phyloP scores from a whole-genome alignment of 2,797 vertebrate genomes.

The Odontamblyopus rebecca region DNA sequence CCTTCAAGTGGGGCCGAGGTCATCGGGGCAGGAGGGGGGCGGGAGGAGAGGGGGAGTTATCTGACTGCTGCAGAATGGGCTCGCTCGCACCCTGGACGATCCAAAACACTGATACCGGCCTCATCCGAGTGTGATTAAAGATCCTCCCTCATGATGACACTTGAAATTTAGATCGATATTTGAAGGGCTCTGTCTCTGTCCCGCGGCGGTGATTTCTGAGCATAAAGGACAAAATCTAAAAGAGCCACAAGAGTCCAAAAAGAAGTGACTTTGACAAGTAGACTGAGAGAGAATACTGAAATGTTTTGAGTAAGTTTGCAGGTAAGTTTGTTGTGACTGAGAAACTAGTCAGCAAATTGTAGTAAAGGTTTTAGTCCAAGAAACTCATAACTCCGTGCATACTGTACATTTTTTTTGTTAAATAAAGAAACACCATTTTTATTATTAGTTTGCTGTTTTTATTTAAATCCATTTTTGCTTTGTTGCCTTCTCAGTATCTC shows the following conservation, averaged over 20 bases:
- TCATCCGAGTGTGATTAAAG: constrained; percentile 63
- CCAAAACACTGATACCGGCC: constrained; percentile 64
- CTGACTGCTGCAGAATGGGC: constrained; percentile 72
- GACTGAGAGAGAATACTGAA: background rate
- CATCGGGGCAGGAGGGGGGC: constrained; percentile 68
- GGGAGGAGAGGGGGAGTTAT: constrained; percentile 76
- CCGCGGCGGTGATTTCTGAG: constrained; percentile 69
- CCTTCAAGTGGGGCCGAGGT: constrained; percentile 84
- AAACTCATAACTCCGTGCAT: too few species aligned
- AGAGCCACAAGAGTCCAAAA: constrained; percentile 40
- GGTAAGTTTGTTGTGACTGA: background rate
- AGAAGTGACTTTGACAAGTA: constrained; percentile 51
- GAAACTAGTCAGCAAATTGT: background rate
- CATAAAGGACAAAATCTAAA: constrained; percentile 40
- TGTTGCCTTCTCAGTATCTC: constrained; percentile 10
- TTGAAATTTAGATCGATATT: constrained; percentile 74
- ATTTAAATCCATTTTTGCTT: background rate
- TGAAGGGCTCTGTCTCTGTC: constrained; percentile 64
- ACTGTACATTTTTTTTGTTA: too few species aligned
- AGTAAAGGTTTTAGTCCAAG: too few species aligned
- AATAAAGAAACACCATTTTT: too few species aligned
- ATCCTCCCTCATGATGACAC: constrained; percentile 69
- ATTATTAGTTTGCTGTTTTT: background rate
- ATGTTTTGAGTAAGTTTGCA: background rate
- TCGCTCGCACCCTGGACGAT: constrained; percentile 77